Evolutionary conservation across 2,797 vertebrate genomes (phyloP), one percentile per base, ranked within the genome.

Genomic region (Microtus agrestis): DNA sequence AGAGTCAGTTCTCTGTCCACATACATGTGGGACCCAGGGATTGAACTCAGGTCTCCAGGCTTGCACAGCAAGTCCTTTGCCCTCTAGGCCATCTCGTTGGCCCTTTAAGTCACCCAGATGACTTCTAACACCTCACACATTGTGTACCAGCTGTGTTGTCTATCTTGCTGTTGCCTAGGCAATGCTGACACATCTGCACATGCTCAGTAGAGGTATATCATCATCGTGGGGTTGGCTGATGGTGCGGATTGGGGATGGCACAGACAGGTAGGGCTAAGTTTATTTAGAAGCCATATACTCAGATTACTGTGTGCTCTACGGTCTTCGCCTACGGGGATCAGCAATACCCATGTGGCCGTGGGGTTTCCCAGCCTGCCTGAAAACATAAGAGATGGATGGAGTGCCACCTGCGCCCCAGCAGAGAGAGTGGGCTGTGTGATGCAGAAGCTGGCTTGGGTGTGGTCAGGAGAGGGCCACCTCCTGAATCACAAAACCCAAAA

Each of bases 371-470:
- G 34, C 13, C 13, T 69, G 54, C 7, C 14, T 63, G 71, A 43
- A 27, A 9, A 46, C 0, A 6, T 19, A 0, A 21, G 51, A 37
- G 34, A 25, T 27, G 4, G 31, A 8, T 63, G 2, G 9, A 27
- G 40, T 2, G 5, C 43, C 37, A 8, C 48, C 48, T 9, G n/a
- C 6, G 12, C 34, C 54, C 0, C 1, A 15, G 40, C 6, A 1
- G 1, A 34, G 56, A 31, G 5, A 21, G 1, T 5, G 0, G 2
- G 0, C 9, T 1, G 0, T 9, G 0, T 5, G 1, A 19, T 43
- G 6, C 23, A 0, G 15, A 19, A 8, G n/a, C 40, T 48, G 5
- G 43, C 59, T 29, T 21, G 34, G 69, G 6, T 7, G 25, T 2
- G 13, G n/a, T 56, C 1, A 25, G 56, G 43, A 2, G 19, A 7